Evolutionary conservation across 2,113 vertebrate species (phyloP), one percentile per base, ranked within the genome.

Genomic region (Lathamus discolor): DNA sequence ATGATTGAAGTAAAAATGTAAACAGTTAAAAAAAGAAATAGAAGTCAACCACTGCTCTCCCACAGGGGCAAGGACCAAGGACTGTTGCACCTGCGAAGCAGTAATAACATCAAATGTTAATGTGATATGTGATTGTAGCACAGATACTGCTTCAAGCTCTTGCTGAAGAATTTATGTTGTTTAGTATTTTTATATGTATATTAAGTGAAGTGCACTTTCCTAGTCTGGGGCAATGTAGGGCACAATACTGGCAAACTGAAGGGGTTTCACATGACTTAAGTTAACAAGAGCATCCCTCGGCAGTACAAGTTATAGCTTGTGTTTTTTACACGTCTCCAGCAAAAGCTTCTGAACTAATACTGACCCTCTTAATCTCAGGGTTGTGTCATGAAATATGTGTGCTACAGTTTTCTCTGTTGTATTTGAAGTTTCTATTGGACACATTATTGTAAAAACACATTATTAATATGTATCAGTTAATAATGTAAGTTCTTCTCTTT

Each of bases 1-100:
- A 97, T 97, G 97, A 97, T 97, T 97, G 97, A 97, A 96, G 94
- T 92, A 97, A 97, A 97, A 97, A 96, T 97, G 97, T 97, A 97
- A 97, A 97, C 97, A 97, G 96, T 96, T 97, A 96, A 97, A 96
- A 96, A 97, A 97, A 94, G 95, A 96, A 94, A 96, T 96, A 97
- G 90, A 96, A 96, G 96, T 90, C 96, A 97, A 97, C 95, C 88
- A 76, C 90, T 24, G 95, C 94, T 95, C 96, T 96, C 95, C 96
- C 96, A 96, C 96, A 95, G 94, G 94, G 96, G 96, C 93, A 95
- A 97, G 92, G 94, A 92, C 93, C 88, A 93, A 95, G 90, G 92
- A 96, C 95, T 97, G 94, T 97, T 95, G 88, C 95, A 95, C 96
- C 96, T 97, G 94, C 0, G 22, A 95, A 92, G 95, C 93, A 59